Percentiles rank a stretch among this genome's conserved stretches.
phyloP scores from a whole-genome alignment of 2,888 invertebrate species.

The Anorthoa munda region DNA sequence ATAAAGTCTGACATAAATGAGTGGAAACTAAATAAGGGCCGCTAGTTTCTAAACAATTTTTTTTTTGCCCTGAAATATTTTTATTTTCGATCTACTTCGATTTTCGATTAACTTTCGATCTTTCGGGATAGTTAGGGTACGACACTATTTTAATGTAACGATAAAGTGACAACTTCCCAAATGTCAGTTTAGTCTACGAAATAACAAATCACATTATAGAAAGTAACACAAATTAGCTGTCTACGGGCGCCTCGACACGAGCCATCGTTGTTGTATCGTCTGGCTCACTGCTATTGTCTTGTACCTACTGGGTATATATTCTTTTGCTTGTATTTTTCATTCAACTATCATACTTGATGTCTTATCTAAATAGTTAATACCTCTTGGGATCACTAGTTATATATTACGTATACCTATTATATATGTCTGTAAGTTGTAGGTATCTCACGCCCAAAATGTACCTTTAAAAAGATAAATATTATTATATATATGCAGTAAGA shows the following conservation, averaged over 20 bases:
- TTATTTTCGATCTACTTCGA: no score
- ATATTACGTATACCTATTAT: constrained; percentile 23
- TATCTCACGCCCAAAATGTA: constrained; percentile 12
- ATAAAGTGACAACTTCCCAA: no score
- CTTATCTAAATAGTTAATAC: constrained; percentile 13
- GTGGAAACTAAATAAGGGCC: no score
- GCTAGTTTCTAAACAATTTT: no score
- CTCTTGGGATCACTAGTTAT: constrained; percentile 47
- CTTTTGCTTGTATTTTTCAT: constrained; percentile 14
- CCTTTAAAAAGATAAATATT: constrained; percentile 6
- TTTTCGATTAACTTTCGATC: no score
- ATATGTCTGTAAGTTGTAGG: constrained; percentile 23
- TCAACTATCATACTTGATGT: background rate
- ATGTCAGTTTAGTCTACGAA: no score
- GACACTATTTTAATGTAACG: no score
- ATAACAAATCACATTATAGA: no score
- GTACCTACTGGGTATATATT: background rate
- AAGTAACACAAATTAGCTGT: background rate
- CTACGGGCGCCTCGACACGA: background rate
- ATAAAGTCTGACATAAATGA: no score
- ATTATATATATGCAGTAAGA: constrained; percentile 15
- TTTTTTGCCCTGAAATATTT: no score
- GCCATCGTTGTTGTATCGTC: background rate
- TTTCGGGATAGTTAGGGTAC: no score
- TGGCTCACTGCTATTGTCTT: background rate